Evolutionary conservation across 1,140 invertebrate genomes (phyloP), one percentile per base, ranked within the genome.

Genomic region (Polypedilum vanderplanki): DNA sequence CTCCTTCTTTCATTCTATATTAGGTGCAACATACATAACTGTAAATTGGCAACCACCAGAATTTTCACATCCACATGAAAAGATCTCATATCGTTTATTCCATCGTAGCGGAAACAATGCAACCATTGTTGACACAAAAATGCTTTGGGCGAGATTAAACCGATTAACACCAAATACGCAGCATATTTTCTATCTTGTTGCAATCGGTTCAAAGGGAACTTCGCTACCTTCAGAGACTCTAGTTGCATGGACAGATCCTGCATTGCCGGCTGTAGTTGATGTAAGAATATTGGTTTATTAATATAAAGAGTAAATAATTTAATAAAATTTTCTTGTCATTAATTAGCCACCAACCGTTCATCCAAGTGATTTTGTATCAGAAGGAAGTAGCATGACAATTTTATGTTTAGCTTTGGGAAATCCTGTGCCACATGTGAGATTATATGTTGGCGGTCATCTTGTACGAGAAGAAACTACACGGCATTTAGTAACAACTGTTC

Each of bases 211-310:
- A 1, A 87, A 88, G 74, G 90, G 90, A 0, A 85, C 86, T 74
- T 92, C 90, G 9, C 79, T 88, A 77, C 88, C 90, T 2, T 92
- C 90, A 1, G 91, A 93, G 82, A 93, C 91, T 0, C 81, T 94
- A 3, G 85, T 93, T 70, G 91, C 90, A 1, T 94, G 92, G 92
- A 94, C 92, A 12, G 92, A 94, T 84, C 91, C 92, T 1, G 91
- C 92, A 0, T 90, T 92, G 80, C 92, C 92, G 0, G 90, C 92
- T 1, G 92, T 91, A 83, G 91, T 94, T 22, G 92, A 93, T 87
- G 91, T 92, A 82, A 83, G 79, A 76, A 75, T 73, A 22, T 20
- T 20, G 20, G n/a, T n/a, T n/a, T n/a, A 20, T 10, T 40, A 20
- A 70, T 20, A 12, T 33, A 33, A 3, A 33, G 5, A 33, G 1